Evolutionary conservation across 2,113 vertebrate species (phyloP).

Genomic region (Heterotis niloticus): DNA sequence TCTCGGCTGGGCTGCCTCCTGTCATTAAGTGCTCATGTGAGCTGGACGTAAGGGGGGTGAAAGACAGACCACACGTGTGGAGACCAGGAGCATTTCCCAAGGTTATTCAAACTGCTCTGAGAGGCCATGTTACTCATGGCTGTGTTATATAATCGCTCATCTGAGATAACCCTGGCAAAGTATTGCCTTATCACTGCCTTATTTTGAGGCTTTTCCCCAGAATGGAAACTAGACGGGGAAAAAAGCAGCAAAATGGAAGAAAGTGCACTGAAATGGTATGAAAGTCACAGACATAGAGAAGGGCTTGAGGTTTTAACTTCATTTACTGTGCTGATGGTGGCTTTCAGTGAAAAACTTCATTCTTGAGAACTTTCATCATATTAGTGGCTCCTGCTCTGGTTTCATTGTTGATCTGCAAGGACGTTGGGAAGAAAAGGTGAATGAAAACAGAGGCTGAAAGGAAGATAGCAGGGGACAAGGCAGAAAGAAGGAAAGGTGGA

Average conservation of each 20-base stretch:
- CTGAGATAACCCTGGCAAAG: not conserved
- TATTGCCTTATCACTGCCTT: not conserved
- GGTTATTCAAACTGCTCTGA: not conserved
- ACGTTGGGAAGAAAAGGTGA: not conserved
- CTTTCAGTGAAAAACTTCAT: not conserved
- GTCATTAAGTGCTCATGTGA: not conserved
- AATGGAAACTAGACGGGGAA: not conserved
- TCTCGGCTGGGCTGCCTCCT: not conserved
- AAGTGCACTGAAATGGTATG: not conserved
- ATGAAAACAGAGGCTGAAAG: not conserved
- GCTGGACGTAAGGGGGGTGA: not conserved
- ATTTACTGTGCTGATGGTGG: not conserved
- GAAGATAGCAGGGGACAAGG: not conserved
- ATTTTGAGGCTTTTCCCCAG: not conserved
- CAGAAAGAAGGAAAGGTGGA: not conserved
- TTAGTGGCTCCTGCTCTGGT: not conserved
- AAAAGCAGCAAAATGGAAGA: not conserved
- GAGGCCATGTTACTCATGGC: not conserved
- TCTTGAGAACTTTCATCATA: not conserved
- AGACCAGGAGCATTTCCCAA: not conserved
- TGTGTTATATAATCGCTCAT: not conserved
- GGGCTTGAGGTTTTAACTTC: not conserved
- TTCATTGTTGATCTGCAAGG: not conserved
- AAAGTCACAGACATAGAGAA: not conserved
- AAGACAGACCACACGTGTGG: not conserved